These are phyloP conservation scores for Pseudois nayaur DNA, from an alignment of 2,113 vertebrate genomes.

Conservation along the genomic window DNA sequence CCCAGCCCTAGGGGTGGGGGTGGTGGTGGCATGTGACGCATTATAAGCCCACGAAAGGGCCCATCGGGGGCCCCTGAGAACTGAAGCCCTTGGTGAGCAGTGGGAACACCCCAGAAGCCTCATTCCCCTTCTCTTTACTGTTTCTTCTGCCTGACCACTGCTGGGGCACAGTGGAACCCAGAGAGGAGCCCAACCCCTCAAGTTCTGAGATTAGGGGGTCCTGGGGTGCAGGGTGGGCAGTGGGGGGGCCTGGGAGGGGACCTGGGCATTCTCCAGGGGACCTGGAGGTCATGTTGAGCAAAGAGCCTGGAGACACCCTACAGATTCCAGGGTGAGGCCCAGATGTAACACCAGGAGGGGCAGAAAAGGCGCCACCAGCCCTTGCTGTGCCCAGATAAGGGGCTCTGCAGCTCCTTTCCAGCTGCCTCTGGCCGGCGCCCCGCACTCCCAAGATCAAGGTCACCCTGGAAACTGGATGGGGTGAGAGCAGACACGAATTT, in stretches of 20 bases:
- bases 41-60: background rate
- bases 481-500: background rate
- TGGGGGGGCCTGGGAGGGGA: fast-evolving
- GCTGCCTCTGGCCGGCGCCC: background rate
- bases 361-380: background rate
- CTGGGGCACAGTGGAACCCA: fast-evolving
- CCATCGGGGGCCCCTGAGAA: background rate
- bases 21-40: background rate
- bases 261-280: background rate
- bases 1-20: background rate
- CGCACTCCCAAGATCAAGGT: background rate
- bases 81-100: background rate
- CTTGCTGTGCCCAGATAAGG: background rate
- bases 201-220: background rate
- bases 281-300: background rate
- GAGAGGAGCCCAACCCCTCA: background rate
- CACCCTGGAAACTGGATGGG: background rate
- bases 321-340: too few relatives aligned
- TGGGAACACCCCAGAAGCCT: background rate
- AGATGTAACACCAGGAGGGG: background rate
- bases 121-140: background rate
- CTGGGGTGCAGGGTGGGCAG: background rate
- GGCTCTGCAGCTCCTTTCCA: background rate
- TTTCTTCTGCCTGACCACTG: background rate
- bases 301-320: background rate